phyloP scores from a whole-genome alignment of 2,113 vertebrate genomes.

The Falco punctatus region DNA sequence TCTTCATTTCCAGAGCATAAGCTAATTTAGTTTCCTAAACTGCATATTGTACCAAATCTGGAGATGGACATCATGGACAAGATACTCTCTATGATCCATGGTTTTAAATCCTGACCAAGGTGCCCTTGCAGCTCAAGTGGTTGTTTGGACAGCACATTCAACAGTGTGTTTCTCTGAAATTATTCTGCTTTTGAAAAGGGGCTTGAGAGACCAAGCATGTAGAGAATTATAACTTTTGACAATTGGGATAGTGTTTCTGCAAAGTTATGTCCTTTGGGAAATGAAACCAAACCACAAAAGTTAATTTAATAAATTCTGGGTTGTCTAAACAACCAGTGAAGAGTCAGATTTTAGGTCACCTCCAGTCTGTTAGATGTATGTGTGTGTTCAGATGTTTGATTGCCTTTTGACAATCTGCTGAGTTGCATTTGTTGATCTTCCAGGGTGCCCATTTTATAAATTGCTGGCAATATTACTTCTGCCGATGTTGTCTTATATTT shows the following conservation, averaged over 20 bases:
- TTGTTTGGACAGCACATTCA: neutral
- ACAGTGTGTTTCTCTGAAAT: neutral
- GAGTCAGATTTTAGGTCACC: neutral
- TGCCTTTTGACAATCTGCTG: neutral
- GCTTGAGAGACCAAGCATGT: neutral
- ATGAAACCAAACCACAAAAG: neutral
- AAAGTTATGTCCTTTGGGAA: neutral
- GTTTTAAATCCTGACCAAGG: neutral
- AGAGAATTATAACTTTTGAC: neutral
- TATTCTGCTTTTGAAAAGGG: neutral
- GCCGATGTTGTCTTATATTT: neutral
- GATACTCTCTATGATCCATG: neutral
- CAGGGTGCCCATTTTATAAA: neutral
- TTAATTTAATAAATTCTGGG: neutral
- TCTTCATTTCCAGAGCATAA: neutral
- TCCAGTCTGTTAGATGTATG: neutral
- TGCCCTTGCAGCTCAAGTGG: neutral
- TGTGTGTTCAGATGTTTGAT: neutral
- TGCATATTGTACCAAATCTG: neutral
- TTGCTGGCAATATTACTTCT: neutral
- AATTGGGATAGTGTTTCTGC: neutral
- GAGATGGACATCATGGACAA: neutral
- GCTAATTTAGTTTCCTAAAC: neutral
- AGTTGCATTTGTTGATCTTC: neutral
- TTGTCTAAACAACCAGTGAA: neutral